These are phyloP conservation scores for Todiramphus saurophagus DNA, from an alignment of 2,113 vertebrate species.

Conservation along the genomic window DNA sequence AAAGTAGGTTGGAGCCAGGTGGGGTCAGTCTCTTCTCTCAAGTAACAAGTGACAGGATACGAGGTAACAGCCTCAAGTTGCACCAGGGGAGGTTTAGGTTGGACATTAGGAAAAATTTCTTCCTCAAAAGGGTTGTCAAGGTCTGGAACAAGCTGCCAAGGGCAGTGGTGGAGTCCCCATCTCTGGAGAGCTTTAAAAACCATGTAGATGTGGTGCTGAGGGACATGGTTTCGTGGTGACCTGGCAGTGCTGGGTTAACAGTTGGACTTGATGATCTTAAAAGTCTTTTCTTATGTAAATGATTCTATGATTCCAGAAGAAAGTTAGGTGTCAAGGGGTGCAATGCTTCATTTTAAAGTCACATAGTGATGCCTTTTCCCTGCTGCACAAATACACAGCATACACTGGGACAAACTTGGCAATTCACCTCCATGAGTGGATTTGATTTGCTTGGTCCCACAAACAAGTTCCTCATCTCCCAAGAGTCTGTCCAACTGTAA, in stretches of 20 bases:
- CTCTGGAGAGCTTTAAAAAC: background rate
- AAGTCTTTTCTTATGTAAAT: background rate
- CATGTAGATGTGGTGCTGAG: background rate
- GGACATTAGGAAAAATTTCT: too few relatives aligned
- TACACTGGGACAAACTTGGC: background rate
- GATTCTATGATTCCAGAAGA: background rate
- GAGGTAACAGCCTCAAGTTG: background rate
- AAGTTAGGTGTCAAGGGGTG: background rate
- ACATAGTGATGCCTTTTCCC: background rate
- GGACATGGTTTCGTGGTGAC: background rate
- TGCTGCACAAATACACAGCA: background rate
- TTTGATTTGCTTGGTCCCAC: background rate
- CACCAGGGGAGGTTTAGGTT: background rate
- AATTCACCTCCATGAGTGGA: background rate
- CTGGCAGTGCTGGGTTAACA: background rate
- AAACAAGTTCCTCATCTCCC: background rate
- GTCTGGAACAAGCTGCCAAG: background rate
- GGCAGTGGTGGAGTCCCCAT: background rate
- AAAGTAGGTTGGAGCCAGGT: background rate
- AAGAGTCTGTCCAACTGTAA: background rate
- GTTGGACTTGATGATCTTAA: background rate
- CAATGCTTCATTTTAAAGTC: background rate
- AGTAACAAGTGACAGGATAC: background rate
- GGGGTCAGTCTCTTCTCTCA: background rate
- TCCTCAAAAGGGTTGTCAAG: background rate